A percentile compares a stretch with the other conserved stretches of the same genome.
These are phyloP conservation scores for Coracopsis vasa DNA, from an alignment of 2,113 vertebrate species.

Conservation along the genomic window DNA sequence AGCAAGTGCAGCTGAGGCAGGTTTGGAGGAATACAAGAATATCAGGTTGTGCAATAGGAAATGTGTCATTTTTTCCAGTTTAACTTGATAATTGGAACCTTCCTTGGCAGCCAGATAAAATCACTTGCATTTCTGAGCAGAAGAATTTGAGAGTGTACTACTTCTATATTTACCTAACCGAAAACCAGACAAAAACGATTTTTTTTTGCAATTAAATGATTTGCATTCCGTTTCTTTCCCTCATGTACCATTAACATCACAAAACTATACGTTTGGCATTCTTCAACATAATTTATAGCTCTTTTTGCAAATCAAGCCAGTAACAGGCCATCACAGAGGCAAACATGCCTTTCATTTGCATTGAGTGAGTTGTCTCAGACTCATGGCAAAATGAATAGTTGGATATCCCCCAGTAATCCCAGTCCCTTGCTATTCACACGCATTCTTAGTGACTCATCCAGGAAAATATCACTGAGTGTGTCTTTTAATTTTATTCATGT, in stretches of 20 bases:
- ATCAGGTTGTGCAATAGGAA: background rate
- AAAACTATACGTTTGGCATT: slow-evolving; percentile 27
- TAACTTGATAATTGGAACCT: background rate
- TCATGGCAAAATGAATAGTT: background rate
- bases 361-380: background rate
- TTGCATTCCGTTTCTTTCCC: background rate
- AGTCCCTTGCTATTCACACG: slow-evolving; percentile 4
- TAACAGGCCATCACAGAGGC: slow-evolving; percentile 4
- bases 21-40: background rate
- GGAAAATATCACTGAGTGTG: slow-evolving; percentile 42
- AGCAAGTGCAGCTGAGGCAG: background rate
- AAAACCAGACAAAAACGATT: background rate
- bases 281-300: slow-evolving; percentile 42
- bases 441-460: slow-evolving; percentile 32
- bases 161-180: background rate
- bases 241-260: background rate
- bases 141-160: background rate
- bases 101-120: background rate
- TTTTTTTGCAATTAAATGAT: background rate
- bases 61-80: background rate
- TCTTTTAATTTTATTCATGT: slow-evolving; percentile 56
- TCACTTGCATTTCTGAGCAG: background rate
- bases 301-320: background rate
- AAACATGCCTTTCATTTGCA: slow-evolving; percentile 33
- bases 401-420: background rate